A percentile compares a stretch with the other conserved stretches of the same genome.
Conservation (phyloP, 2,888 invertebrate species). For the Folsomia manolachei region DNA sequence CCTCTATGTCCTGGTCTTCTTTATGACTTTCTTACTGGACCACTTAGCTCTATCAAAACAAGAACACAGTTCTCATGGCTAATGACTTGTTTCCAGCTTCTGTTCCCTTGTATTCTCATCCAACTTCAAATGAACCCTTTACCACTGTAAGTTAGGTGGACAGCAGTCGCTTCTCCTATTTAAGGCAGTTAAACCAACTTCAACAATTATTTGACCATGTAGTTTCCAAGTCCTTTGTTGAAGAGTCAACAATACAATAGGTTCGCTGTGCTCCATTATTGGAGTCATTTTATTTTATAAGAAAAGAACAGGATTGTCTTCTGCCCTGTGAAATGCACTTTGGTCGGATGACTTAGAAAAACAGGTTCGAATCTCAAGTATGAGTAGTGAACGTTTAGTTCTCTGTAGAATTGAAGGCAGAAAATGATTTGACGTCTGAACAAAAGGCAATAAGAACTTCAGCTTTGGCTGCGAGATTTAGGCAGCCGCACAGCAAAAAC, state of each 20-base stretch:
- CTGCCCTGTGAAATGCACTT: too few species aligned
- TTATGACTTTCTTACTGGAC: too few species aligned
- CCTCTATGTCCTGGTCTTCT: too few species aligned
- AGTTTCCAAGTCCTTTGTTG: neutral
- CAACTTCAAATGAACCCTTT: neutral
- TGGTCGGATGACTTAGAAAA: too few species aligned
- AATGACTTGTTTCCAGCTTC: constrained; percentile 6
- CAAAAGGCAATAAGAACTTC: neutral
- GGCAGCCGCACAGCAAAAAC: neutral
- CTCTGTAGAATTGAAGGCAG: neutral
- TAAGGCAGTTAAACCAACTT: too few species aligned
- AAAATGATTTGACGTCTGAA: neutral
- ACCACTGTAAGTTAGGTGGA: neutral
- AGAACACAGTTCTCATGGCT: neutral
- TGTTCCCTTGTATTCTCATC: neutral
- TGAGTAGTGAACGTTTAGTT: neutral
- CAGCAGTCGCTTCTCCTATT: neutral
- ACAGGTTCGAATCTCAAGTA: neutral
- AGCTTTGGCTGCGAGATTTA: neutral
- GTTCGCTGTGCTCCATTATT: neutral
- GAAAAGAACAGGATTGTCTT: neutral
- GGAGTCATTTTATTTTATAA: neutral
- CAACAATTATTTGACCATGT: neutral
- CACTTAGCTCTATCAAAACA: too few species aligned
- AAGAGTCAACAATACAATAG: neutral